phyloP scores from a whole-genome alignment of 2,888 invertebrate species.

The Deladenus siricidicola region DNA sequence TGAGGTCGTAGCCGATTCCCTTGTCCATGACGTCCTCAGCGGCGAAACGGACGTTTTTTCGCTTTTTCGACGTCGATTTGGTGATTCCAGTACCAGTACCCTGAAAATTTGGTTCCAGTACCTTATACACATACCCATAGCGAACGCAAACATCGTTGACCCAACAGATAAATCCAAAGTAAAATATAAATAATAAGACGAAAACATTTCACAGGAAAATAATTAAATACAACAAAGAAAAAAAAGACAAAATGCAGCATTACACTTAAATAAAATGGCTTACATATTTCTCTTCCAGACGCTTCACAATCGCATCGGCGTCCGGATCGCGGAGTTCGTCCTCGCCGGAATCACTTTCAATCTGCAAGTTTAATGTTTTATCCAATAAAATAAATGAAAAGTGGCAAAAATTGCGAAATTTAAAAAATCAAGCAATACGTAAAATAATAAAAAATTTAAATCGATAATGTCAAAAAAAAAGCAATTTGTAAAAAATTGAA shows the following conservation, averaged over 20 bases:
- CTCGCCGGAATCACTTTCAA: slow-evolving; percentile 2
- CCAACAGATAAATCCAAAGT: no score
- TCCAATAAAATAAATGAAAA: no score
- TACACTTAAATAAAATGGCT: not conserved
- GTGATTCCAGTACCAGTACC: slow-evolving; percentile 1
- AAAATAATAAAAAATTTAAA: not conserved
- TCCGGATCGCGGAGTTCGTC: slow-evolving; percentile 16
- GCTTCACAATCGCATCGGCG: slow-evolving; percentile 20
- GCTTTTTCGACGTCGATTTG: slow-evolving; percentile 12
- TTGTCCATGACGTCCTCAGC: slow-evolving; percentile 26
- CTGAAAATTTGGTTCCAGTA: slow-evolving; percentile 8
- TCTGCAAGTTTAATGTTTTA: not conserved
- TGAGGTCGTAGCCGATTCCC: slow-evolving; percentile 20
- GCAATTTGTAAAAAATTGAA: not conserved
- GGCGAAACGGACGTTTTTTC: slow-evolving; percentile 14
- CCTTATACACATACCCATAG: no score
- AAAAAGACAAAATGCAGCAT: not conserved
- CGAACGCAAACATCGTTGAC: no score
- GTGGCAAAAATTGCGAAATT: no score
- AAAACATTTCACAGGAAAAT: no score
- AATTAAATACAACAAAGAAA: not conserved
- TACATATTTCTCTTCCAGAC: slow-evolving; percentile 23
- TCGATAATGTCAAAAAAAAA: not conserved
- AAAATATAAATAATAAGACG: no score
- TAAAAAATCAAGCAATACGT: no score